A percentile compares a stretch with the other conserved stretches of the same genome.
phyloP scores from a whole-genome alignment of 2,888 invertebrate species.

The Agonopterix arenella region DNA sequence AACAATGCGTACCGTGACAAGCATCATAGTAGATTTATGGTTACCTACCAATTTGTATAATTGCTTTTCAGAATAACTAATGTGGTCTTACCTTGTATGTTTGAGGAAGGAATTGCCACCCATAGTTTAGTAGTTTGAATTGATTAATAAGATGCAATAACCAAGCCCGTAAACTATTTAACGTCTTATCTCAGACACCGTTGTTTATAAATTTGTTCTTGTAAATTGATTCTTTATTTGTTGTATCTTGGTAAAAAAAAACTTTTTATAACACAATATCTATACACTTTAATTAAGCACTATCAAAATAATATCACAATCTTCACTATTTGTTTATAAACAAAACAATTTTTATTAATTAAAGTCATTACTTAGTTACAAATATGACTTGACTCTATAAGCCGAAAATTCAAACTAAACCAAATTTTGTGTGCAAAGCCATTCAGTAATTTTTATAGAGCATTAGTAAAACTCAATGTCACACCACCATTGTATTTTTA shows the following conservation, averaged over 20 bases:
- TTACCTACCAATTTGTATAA: conserved; percentile 11
- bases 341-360: not conserved
- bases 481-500: conserved; percentile 54
- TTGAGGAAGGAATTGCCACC: too few relatives aligned
- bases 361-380: not conserved
- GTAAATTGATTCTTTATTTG: too few relatives aligned
- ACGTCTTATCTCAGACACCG: too few relatives aligned
- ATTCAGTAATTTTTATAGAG: conserved; percentile 42
- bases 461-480: conserved; percentile 57
- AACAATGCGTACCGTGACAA: too few relatives aligned
- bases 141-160: too few relatives aligned
- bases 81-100: not conserved
- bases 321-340: not conserved
- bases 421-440: conserved; percentile 35
- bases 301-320: not conserved
- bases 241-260: too few relatives aligned
- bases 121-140: too few relatives aligned
- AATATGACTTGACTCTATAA: conserved; percentile 44
- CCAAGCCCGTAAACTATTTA: too few relatives aligned
- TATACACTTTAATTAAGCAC: too few relatives aligned
- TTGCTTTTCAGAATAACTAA: conserved; percentile 11
- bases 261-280: too few relatives aligned
- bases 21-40: conserved; percentile 13
- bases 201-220: too few relatives aligned
- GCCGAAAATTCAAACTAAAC: conserved; percentile 56